A percentile compares a stretch with the other conserved stretches of the same genome.
phyloP scores from a whole-genome alignment of 1,140 invertebrate genomes.

The Drosophila asahinai region DNA sequence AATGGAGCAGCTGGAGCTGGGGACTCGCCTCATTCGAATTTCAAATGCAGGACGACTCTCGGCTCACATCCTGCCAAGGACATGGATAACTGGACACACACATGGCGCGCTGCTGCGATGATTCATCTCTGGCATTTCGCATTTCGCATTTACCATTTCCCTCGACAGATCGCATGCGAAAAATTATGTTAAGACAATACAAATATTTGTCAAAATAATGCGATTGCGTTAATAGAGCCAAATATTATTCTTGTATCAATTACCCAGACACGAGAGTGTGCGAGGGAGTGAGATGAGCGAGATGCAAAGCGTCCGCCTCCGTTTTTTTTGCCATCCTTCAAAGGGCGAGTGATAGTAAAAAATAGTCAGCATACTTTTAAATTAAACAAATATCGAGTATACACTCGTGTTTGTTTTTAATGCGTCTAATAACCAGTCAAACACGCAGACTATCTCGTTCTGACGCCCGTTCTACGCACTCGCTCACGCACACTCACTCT shows the following conservation, averaged over 20 bases:
- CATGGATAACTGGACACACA: slow-evolving; percentile 54
- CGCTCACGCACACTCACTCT: slow-evolving; percentile 13
- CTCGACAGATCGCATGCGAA: slow-evolving; percentile 66
- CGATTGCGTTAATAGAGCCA: slow-evolving; percentile 83
- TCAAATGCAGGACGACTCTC: slow-evolving; percentile 61
- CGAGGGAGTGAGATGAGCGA: too few relatives aligned
- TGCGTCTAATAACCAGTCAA: slow-evolving; percentile 50
- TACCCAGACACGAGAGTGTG: slow-evolving; percentile 45
- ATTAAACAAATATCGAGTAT: slow-evolving; percentile 57
- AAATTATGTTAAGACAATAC: slow-evolving; percentile 83
- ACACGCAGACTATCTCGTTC: slow-evolving; percentile 28
- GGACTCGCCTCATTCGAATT: slow-evolving; percentile 72
- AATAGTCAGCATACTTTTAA: slow-evolving; percentile 72
- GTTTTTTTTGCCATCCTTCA: slow-evolving; percentile 21
- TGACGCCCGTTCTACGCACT: slow-evolving; percentile 1
- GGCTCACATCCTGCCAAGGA: slow-evolving; percentile 26
- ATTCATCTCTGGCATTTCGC: slow-evolving; percentile 8
- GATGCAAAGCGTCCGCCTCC: background rate
- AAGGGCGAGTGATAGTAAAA: slow-evolving; percentile 46
- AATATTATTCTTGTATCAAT: slow-evolving; percentile 84
- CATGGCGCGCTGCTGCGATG: slow-evolving; percentile 21
- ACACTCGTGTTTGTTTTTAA: slow-evolving; percentile 38
- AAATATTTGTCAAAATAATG: slow-evolving; percentile 84
- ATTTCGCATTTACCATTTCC: slow-evolving; percentile 27
- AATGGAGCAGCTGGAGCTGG: slow-evolving; percentile 18